Base-by-base conservation (phyloP, 2,888 invertebrate species). In the Cephalotes varians region DNA sequence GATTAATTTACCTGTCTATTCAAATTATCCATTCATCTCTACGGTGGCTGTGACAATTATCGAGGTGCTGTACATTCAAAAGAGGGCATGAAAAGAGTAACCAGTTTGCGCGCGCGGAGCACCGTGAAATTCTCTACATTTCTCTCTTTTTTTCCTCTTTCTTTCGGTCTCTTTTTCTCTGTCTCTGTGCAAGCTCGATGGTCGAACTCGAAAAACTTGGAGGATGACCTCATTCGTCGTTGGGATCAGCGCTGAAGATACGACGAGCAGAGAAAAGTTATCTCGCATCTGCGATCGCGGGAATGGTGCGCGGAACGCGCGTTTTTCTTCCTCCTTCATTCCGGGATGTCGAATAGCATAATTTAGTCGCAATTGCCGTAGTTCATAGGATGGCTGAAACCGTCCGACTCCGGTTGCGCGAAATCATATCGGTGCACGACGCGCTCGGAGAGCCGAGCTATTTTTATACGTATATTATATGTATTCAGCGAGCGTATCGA, bases 221-320 rank as follows among this genome's bases (percentile, higher is more conserved):
- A n/a, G 73, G 65, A 87, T 73, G 82, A 85, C 80, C 87, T 69
- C 80, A 85, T 85, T 87, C 87, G 83, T 85, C 73, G 83, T 77
- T 67, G 82, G 84, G 82, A 81, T 73, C 80, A 86, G 62, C 69
- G 73, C 51, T 60, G 56, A 67, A 84, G 82, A 84, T 83, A 83
- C 73, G 85, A 49, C 69, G 71, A 25, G 69, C 44, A 54, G 60
- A 79, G 85, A 83, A 83, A 87, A 87, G 85, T 87, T 87, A 81
- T 81, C 74, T 83, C 73, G 69, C 65, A 82, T 85, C 82, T 80
- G 49, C 73, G 76, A 85, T 62, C 69, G 73, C 56, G 37, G 60
- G 69, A 83, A 72, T 82, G 62, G 84, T 12, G 18, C 58, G 40
- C 49, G 49, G 62, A 74, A 79, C 72, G 84, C 58, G 51, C 58